Base-by-base conservation (phyloP, 2,888 invertebrate genomes). In the Caradrina clavipalpis region DNA sequence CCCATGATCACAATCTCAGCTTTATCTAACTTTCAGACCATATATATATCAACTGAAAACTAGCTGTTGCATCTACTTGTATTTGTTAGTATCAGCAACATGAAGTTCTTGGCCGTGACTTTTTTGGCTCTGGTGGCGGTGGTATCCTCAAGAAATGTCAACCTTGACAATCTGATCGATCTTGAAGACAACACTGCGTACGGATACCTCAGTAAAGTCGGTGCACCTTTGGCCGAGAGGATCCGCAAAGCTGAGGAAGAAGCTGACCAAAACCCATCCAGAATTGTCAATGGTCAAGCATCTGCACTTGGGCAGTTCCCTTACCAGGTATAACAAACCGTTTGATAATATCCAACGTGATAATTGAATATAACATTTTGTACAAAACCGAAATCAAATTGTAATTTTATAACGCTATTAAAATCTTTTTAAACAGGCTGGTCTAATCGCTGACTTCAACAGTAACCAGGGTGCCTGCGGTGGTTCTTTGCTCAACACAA, bases 401-500 rank as follows among this genome's bases (percentile, higher is more conserved):
- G 13, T 13, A 4, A 17, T 17, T 15, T 45, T 45, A 45, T 45
- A 45, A 45, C 17, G 45, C 45, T 17, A 0, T 17, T 45, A 17
- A 45, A 45, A 17, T 45, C 17, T 53, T 45, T 53, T 22, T 59
- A 22, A 22, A 21, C 22, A 88, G 88, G 87, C 82, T 70, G 88
- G 88, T 53, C 83, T 87, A 21, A 63, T 88, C 11, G 3, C 11
- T 22, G 50, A 55, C 0, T 54, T 63, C 13, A 19, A 11, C 6
- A 8, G 1, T 55, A 10, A 22, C 0, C 63, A 45, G 22, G 62
- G 19, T 78, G 82, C 19, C 61, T 94, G 94, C 64, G 93, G 94
- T n/a, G 93, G 88, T 19, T 84, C 90, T 10, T 81, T 94, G 4
- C 59, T 76, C 2, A 70, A 76, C n/a, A 88, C 82, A 73, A 67